phyloP scores from a whole-genome alignment of 2,113 vertebrate genomes.

The Tyrannus savana region DNA sequence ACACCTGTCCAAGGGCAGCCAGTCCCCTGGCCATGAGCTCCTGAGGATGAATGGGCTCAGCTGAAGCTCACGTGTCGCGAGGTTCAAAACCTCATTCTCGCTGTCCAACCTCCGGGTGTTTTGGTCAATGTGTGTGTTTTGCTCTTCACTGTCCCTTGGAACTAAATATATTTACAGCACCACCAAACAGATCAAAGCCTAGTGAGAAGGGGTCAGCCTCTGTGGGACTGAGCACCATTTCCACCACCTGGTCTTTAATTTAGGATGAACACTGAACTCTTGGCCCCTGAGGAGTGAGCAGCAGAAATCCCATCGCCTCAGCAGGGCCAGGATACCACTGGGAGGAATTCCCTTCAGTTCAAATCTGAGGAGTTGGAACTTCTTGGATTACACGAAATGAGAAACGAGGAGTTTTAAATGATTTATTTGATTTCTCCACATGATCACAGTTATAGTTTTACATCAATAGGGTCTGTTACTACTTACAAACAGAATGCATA shows the following conservation, averaged over 20 bases:
- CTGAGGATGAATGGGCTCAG: background rate
- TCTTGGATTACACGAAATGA: slow-evolving; percentile 59
- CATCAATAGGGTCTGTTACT: slow-evolving; percentile 86
- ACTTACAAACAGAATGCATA: slow-evolving; percentile 90
- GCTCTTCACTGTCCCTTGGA: background rate
- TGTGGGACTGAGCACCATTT: background rate
- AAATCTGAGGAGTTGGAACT: background rate
- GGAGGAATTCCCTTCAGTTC: background rate
- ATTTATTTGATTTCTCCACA: slow-evolving; percentile 93
- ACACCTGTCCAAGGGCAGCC: background rate
- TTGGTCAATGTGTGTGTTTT: background rate
- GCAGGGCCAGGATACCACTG: fast-evolving
- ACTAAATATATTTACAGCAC: background rate
- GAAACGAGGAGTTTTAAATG: slow-evolving; percentile 74
- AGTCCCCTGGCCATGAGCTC: background rate
- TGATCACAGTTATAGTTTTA: slow-evolving; percentile 93
- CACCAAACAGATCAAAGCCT: background rate
- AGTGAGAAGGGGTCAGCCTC: background rate
- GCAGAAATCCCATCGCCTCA: background rate
- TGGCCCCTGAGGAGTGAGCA: background rate
- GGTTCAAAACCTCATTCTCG: background rate
- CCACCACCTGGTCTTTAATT: background rate
- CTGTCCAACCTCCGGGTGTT: background rate
- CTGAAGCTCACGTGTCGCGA: background rate
- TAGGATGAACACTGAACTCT: background rate